Evolutionary conservation across 2,113 vertebrate genomes (phyloP).

Genomic region (Notothenia coriiceps): DNA sequence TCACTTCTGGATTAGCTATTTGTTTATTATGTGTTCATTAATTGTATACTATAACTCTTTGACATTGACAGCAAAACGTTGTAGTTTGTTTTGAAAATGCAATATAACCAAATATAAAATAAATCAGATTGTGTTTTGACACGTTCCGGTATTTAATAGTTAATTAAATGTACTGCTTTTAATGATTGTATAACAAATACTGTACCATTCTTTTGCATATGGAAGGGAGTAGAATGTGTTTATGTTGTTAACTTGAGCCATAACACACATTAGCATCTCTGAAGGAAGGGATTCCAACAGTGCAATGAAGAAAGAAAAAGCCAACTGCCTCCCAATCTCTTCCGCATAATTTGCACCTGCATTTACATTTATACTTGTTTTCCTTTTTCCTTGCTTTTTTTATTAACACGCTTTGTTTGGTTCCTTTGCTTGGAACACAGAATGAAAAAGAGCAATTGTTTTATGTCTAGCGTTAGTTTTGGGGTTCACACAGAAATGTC

Average conservation of each 20-base stretch:
- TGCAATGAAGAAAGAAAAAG: slow-evolving; percentile 17
- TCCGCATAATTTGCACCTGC: slow-evolving; percentile 56
- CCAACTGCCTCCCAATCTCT: slow-evolving; percentile 29
- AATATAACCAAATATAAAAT: background rate
- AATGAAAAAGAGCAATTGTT: slow-evolving; percentile 6
- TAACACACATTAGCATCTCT: slow-evolving; percentile 38
- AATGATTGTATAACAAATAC: background rate
- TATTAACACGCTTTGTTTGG: background rate
- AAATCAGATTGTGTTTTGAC: background rate
- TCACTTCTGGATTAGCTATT: background rate
- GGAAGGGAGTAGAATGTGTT: background rate
- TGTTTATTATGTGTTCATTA: background rate
- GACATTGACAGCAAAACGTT: background rate
- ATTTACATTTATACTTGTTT: slow-evolving; percentile 47
- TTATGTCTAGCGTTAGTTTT: background rate
- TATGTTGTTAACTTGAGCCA: slow-evolving; percentile 34
- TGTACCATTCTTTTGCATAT: background rate
- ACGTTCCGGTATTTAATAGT: background rate
- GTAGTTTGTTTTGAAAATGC: background rate
- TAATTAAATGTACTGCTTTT: background rate
- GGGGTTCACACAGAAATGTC: too few species aligned
- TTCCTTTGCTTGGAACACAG: background rate
- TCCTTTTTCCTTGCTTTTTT: background rate
- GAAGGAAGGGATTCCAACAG: slow-evolving; percentile 34
- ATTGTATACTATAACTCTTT: background rate